Percentiles rank a stretch among this genome's conserved stretches.
phyloP scores from a whole-genome alignment of 2,113 vertebrate species.

The Alaudala cheleensis region DNA sequence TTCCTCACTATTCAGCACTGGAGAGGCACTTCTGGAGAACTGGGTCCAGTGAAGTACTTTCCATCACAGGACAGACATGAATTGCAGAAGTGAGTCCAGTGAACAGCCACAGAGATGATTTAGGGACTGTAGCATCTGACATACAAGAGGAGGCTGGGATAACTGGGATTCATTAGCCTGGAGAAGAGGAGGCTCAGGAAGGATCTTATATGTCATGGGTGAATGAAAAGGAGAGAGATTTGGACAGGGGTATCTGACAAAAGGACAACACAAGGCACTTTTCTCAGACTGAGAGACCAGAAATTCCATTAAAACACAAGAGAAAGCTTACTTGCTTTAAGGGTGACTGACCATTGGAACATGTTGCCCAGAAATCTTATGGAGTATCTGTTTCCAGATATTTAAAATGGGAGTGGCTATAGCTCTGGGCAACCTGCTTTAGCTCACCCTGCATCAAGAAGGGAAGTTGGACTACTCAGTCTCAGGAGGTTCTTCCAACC shows the following conservation, averaged over 20 bases:
- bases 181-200: background rate
- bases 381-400: background rate
- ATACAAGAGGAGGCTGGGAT: background rate
- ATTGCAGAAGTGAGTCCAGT: background rate
- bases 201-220: background rate
- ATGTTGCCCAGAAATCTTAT: background rate
- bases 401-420: background rate
- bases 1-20: background rate
- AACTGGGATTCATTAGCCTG: background rate
- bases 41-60: background rate
- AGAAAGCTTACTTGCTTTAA: background rate
- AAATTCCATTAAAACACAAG: background rate
- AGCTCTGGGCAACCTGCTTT: background rate
- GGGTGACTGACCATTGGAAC: background rate
- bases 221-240: background rate
- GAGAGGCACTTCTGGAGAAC: background rate
- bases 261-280: background rate
- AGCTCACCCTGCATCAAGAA: background rate
- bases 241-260: rapidly evolving
- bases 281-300: background rate
- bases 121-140: background rate
- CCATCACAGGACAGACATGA: background rate
- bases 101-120: background rate
- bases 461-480: background rate
- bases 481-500: background rate